Conservation (phyloP, 2,113 vertebrate genomes). For the Hydrochoerus hydrochaeris region DNA sequence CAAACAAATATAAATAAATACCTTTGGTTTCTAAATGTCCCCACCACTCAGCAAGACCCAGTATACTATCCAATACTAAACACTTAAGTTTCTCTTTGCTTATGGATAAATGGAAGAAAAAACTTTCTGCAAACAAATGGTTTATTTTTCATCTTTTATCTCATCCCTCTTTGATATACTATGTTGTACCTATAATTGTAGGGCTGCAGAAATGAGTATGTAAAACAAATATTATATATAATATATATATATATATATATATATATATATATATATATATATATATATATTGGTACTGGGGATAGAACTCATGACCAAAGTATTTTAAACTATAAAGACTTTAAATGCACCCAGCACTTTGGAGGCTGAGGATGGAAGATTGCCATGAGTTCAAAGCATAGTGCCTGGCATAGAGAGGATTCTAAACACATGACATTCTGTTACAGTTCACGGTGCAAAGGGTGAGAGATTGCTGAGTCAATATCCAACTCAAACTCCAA, state of each 20-base stretch:
- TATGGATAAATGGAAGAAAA: not conserved
- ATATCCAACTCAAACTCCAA: not conserved
- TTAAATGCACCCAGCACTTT: not conserved
- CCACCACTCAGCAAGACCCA: conserved; percentile 1
- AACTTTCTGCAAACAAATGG: not conserved
- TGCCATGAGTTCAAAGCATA: not conserved
- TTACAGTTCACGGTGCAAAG: not conserved
- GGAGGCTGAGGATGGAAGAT: not conserved
- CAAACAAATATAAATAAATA: too few relatives aligned
- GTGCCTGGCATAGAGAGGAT: not conserved
- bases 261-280: too few relatives aligned
- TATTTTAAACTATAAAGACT: conserved; percentile 28
- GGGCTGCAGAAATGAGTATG: conserved; percentile 16
- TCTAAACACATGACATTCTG: not conserved
- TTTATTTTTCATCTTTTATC: conserved; percentile 49
- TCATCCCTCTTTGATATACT: not conserved
- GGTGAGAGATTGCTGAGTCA: not conserved
- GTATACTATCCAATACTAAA: not conserved
- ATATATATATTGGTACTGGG: too few relatives aligned
- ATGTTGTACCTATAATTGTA: conserved; percentile 14
- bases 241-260: too few relatives aligned
- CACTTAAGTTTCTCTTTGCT: not conserved
- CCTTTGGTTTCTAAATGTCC: not conserved
- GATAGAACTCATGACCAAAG: too few relatives aligned
- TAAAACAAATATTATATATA: not conserved